Evolutionary conservation across 2,797 vertebrate genomes (phyloP), one percentile per base, ranked within the genome.

Genomic region (Limnodromus scolopaceus): DNA sequence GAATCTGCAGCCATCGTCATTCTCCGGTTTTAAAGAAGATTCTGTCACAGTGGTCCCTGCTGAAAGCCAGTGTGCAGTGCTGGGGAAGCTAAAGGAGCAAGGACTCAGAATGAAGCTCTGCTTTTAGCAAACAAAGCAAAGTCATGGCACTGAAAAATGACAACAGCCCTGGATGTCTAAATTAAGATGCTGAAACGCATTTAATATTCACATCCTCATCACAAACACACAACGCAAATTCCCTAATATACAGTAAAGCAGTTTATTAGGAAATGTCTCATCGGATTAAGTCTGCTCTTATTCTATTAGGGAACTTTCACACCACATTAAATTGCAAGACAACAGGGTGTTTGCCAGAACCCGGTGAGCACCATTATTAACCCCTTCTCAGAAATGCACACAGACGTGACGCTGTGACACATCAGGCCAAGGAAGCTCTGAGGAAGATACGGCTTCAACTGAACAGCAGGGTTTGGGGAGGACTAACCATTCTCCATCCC

Each of bases 251-350:
- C 71, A 93, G 88, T 34, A 92, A 97, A 79, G 89, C 72, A 68
- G 87, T 97, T 97, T 94, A 98, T 98, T 97, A 98, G 96, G 95
- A 92, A 87, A 46, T 2, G 57, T 92, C 96, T 96, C 95, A 85
- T 92, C 91, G 92, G 96, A 98, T 97, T 91, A 97, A 58, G 86
- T 80, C 93, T 91, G 91, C 82, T 95, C 48, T 76, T 77, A 91
- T 86, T 95, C 95, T 95, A 96, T 97, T 97, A 96, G 94, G 96
- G 96, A 98, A 94, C 97, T 97, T 97, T 97, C 97, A 97, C 96
- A 97, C 93, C 90, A 88, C 97, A 96, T 97, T 96, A 96, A 89
- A 94, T 54, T 51, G 94, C 88, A 64, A 85, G 58, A 89, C 96
- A 95, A 90, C 39, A 61, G 94, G 93, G 94, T 53, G 74, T 54